Evolutionary conservation across 37 sponge, comb jelly and placozoan species (phyloP).

Genomic region (Oopsacas minuta): DNA sequence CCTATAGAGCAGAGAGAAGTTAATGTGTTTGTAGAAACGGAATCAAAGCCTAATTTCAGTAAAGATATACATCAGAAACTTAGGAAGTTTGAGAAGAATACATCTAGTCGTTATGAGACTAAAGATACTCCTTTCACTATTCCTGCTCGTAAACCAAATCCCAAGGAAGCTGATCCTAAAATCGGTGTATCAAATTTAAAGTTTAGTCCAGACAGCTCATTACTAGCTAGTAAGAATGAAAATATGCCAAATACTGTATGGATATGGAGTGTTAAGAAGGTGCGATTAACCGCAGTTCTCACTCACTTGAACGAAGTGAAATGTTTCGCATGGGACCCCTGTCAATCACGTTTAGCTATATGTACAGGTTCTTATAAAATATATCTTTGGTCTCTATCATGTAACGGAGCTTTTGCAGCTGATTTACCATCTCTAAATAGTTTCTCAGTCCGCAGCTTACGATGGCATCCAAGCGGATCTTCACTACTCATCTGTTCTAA

Average conservation of each 20-base stretch:
- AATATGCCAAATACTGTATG: slow-evolving; percentile 89
- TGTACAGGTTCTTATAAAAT: slow-evolving; percentile 59
- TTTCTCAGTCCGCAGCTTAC: slow-evolving; percentile 36
- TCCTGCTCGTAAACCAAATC: slow-evolving; percentile 52
- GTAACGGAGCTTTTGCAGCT: slow-evolving; percentile 44
- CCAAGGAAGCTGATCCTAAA: slow-evolving; percentile 73
- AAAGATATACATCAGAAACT: background rate
- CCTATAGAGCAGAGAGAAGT: slow-evolving; percentile 22
- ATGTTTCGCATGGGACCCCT: slow-evolving; percentile 71
- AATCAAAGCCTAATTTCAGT: slow-evolving; percentile 13
- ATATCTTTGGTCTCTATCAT: slow-evolving; percentile 82
- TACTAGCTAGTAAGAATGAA: slow-evolving; percentile 75
- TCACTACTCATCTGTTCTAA: slow-evolving; percentile 47
- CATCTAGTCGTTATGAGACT: slow-evolving; percentile 51
- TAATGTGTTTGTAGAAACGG: slow-evolving; percentile 50
- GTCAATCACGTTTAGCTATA: slow-evolving; percentile 58
- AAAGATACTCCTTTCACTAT: slow-evolving; percentile 29
- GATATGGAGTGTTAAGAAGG: slow-evolving; percentile 68
- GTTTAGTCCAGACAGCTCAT: slow-evolving; percentile 65
- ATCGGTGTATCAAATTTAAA: slow-evolving; percentile 56
- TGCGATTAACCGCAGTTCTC: slow-evolving; percentile 43
- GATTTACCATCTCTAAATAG: slow-evolving; percentile 24
- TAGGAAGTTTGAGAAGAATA: background rate
- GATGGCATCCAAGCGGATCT: slow-evolving; percentile 70
- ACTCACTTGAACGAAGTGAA: slow-evolving; percentile 43